Evolutionary conservation across 1,140 invertebrate species (phyloP), one percentile per base, ranked within the genome.

Genomic region (Bathynomus jamesi): DNA sequence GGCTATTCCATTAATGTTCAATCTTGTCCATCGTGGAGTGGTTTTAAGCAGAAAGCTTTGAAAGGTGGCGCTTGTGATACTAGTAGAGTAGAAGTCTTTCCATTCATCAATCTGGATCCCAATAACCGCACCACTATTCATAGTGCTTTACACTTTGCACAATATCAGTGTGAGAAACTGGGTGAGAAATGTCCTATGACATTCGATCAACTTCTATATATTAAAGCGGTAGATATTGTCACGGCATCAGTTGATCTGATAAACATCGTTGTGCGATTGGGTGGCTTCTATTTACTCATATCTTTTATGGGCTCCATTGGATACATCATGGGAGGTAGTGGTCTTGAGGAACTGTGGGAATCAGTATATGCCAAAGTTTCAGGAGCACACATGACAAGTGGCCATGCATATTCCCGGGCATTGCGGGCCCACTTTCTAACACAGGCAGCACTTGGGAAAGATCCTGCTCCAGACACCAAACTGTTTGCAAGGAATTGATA

Each of bases 161-260:
- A 69, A 17, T 30, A 25, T 61, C 67, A 61, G 21, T n/a, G 46
- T 61, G 67, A 69, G 24, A 61, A 69, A 69, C 27, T 4, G 30
- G 25, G 61, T 17, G 31, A 61, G 10, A 69, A 30, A 21, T 69
- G 21, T 17, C 67, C 67, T 17, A 61, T 61, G 17, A 61, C 40
- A 60, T 69, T 61, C 62, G 60, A 69, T 30, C 67, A 69, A 61
- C 67, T 61, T 61, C 25, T n/a, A n/a, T n/a, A n/a, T n/a, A n/a
- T n/a, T n/a, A n/a, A n/a, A n/a, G n/a, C n/a, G n/a, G n/a, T n/a
- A n/a, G n/a, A n/a, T n/a, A n/a, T n/a, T n/a, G n/a, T n/a, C n/a
- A n/a, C n/a, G n/a, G n/a, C n/a, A n/a, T n/a, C n/a, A n/a, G n/a
- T n/a, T n/a, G n/a, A n/a, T n/a, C n/a, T n/a, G n/a, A n/a, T n/a